Base-by-base conservation (phyloP, 2,113 vertebrate genomes). In the Myotis brandtii region DNA sequence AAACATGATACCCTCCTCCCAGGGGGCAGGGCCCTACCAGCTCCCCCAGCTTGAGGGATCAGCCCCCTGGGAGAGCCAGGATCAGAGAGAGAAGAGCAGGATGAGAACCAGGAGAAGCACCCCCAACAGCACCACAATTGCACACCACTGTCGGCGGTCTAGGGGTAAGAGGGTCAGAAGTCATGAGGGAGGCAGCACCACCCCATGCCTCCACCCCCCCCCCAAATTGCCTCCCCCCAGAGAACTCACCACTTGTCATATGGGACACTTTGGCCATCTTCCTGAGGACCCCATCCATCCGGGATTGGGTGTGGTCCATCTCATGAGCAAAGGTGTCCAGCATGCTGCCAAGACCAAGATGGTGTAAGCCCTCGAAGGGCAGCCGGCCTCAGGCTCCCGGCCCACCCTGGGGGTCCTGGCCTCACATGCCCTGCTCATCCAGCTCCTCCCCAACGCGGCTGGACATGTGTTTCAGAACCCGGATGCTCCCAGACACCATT, bases 211-310 rank as follows among this genome's bases (percentile, higher is more conserved):
- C 62, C 62, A 32, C 5, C 6, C 23, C 30, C 6, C 10, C 21
- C 34, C 66, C 12, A 6, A 32, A 20, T 2, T 3, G 12, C 52
- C 25, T n/a, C 3, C 59, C 9, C 9, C 32, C 5, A 27, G 11
- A 13, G 18, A 2, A 98, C 99, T 98, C 81, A 99, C 98, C 99
- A 94, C 97, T 99, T 20, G 98, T 99, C 98, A 99, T 99, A 95
- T 99, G 99, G 23, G 98, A 99, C 30, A 99, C 98, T 91, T 99
- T 99, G 97, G 99, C 98, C 96, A 99, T 97, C 97, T 99, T 99
- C 97, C 99, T 98, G 27, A 99, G 97, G 69, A 99, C 98, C 0
- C 98, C 98, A 83, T 99, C 98, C 98, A 99, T 98, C 67, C 96
- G 98, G 32, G 98, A 99, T 40, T 98, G 98, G 5, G 98, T 99